Conservation (phyloP, 2,888 invertebrate species). For the Xylophagus ater region DNA sequence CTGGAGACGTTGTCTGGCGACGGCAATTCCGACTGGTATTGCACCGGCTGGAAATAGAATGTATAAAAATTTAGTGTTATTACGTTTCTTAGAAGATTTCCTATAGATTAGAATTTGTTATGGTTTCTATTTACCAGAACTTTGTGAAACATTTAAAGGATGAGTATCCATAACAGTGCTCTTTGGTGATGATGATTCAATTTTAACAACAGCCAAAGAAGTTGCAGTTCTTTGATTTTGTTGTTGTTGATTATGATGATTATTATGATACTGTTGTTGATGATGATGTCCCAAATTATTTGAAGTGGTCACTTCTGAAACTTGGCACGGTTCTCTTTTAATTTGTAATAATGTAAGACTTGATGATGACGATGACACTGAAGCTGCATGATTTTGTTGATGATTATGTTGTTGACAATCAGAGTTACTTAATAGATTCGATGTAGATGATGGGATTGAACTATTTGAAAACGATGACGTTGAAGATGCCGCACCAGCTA, state of each 20-base stretch:
- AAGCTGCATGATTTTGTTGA: constrained; percentile 12
- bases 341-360: constrained; percentile 35
- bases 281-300: constrained; percentile 31
- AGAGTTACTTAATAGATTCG: constrained; percentile 3
- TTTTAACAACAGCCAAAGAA: constrained; percentile 35
- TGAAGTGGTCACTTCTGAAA: constrained; percentile 38
- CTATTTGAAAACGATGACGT: background rate
- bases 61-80: too few relatives aligned
- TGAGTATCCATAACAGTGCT: constrained; percentile 31
- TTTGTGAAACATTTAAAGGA: constrained; percentile 15
- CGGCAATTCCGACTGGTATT: constrained; percentile 76
- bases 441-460: constrained; percentile 5
- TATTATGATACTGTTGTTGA: constrained; percentile 19
- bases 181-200: constrained; percentile 37
- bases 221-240: constrained; percentile 24
- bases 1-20: constrained; percentile 63
- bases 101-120: too few relatives aligned
- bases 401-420: constrained; percentile 10
- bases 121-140: constrained; percentile 18
- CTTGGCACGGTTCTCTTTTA: constrained; percentile 39
- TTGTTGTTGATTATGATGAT: constrained; percentile 18
- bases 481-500: background rate
- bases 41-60: constrained; percentile 37
- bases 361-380: constrained; percentile 23
- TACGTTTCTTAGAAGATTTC: too few relatives aligned